phyloP scores from a whole-genome alignment of 2,113 vertebrate genomes.

The Corythornis madagascariensis region DNA sequence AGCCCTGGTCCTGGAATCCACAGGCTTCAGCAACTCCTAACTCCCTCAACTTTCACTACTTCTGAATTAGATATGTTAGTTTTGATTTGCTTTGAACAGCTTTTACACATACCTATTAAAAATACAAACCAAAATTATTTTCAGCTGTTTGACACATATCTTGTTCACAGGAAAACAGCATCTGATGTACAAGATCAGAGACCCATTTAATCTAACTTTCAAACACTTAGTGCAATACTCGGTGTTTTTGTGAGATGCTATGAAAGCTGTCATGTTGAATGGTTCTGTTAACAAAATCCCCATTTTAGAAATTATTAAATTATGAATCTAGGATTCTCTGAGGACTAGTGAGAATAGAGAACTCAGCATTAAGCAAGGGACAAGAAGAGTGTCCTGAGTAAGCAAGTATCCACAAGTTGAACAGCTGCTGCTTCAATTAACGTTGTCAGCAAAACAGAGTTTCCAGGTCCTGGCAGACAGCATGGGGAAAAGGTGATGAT shows the following conservation, averaged over 20 bases:
- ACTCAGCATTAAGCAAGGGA: neutral
- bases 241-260: conserved; percentile 13
- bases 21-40: neutral
- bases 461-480: neutral
- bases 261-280: conserved; percentile 5
- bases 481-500: neutral
- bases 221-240: conserved; percentile 14
- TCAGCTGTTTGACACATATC: conserved; percentile 2
- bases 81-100: conserved; percentile 34
- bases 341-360: neutral
- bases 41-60: neutral
- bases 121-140: conserved; percentile 54
- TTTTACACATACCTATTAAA: conserved; percentile 40
- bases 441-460: neutral
- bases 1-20: neutral
- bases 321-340: conserved; percentile 12
- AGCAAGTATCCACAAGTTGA: neutral
- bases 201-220: conserved; percentile 49
- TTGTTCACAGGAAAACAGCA: conserved; percentile 51
- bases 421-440: neutral
- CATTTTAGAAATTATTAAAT: conserved; percentile 30
- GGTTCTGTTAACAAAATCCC: neutral
- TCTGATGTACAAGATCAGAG: conserved; percentile 47
- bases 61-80: conserved; percentile 6
- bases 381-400: neutral